A percentile compares a stretch with the other conserved stretches of the same genome.
Evolutionary conservation across 2,888 invertebrate genomes (phyloP).

Genomic region (Gisinianus flammeolus): DNA sequence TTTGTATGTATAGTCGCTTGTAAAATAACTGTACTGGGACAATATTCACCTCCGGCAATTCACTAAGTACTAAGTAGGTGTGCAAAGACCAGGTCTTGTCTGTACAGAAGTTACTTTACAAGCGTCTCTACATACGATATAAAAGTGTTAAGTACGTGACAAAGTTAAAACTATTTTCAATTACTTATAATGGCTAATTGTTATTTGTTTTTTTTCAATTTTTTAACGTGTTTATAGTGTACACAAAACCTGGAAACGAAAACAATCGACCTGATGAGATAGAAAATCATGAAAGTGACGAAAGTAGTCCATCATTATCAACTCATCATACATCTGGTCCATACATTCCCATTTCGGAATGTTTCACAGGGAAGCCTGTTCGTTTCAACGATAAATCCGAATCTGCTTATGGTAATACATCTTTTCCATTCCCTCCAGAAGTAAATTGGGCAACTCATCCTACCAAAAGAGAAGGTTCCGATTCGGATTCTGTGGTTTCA

Average conservation of each 20-base stretch:
- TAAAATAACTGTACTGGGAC: no score
- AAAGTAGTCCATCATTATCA: conserved; percentile 58
- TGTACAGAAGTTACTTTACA: no score
- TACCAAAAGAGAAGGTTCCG: conserved; percentile 43
- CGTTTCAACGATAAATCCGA: conserved; percentile 46
- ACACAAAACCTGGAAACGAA: conserved; percentile 29
- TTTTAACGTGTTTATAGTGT: conserved; percentile 7
- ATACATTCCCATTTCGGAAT: conserved; percentile 91
- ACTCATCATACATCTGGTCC: conserved; percentile 70
- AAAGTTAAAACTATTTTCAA: conserved; percentile 1
- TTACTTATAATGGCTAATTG: background rate
- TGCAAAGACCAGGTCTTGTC: no score
- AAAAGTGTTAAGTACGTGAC: background rate
- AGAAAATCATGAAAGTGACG: conserved; percentile 52
- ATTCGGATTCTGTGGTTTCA: conserved; percentile 22
- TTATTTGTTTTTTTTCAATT: background rate
- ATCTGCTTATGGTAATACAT: conserved; percentile 52
- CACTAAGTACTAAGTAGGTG: no score
- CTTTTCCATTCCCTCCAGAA: conserved; percentile 58
- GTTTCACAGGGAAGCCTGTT: conserved; percentile 75
- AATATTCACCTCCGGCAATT: no score
- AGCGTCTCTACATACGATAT: background rate
- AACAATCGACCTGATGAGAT: conserved; percentile 20
- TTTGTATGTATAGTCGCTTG: no score
- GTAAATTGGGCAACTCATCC: conserved; percentile 59